phyloP scores from a whole-genome alignment of 2,888 invertebrate species.

The Incurvaria masculella region DNA sequence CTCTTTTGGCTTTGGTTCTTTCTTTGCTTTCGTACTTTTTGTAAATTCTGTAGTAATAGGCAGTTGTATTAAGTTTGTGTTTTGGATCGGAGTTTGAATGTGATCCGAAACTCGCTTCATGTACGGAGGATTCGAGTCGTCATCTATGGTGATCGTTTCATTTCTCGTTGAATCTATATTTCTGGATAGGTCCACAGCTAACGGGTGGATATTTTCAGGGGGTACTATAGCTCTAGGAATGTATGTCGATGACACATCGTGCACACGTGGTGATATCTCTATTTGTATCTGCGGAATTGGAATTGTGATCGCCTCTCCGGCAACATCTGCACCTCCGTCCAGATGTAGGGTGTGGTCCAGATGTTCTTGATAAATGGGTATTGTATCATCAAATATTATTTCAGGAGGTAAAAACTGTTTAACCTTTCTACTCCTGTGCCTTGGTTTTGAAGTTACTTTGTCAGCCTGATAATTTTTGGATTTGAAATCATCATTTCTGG shows the following conservation, averaged over 20 bases:
- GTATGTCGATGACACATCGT: conserved; percentile 29
- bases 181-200: conserved; percentile 45
- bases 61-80: conserved; percentile 44
- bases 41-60: conserved; percentile 50
- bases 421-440: conserved; percentile 38
- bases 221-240: conserved; percentile 30
- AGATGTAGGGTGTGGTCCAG: conserved; percentile 25
- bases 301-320: conserved; percentile 36
- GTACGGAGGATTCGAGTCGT: conserved; percentile 35
- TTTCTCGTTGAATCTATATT: conserved; percentile 48
- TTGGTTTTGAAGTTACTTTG: conserved; percentile 42
- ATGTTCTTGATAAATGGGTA: conserved; percentile 42
- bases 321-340: conserved; percentile 21
- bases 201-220: conserved; percentile 33
- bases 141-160: conserved; percentile 50
- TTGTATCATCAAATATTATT: conserved; percentile 25
- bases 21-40: conserved; percentile 56
- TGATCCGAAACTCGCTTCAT: conserved; percentile 26
- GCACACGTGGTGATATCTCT: conserved; percentile 44
- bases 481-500: conserved; percentile 51
- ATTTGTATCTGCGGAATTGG: conserved; percentile 51
- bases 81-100: conserved; percentile 34
- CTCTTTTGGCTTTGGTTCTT: conserved; percentile 55
- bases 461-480: conserved; percentile 47
- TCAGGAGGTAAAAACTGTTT: conserved; percentile 31